These are phyloP conservation scores for Thunnus albacares DNA, from an alignment of 2,797 vertebrate genomes.

Conservation along the genomic window DNA sequence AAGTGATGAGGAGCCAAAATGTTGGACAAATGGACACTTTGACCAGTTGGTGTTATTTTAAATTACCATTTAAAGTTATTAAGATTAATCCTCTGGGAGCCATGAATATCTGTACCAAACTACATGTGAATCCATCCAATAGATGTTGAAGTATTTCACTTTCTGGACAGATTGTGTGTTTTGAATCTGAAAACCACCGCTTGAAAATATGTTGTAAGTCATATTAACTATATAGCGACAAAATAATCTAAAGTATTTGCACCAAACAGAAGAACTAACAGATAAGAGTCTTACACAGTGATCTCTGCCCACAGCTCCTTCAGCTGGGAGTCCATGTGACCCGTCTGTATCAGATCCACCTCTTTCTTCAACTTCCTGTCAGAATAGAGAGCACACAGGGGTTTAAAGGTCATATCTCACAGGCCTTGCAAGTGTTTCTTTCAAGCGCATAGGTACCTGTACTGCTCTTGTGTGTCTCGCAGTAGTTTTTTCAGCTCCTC, in stretches of 20 bases:
- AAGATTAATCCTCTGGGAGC: too few relatives aligned
- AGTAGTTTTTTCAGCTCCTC: constrained; percentile 97
- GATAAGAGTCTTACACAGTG: constrained; percentile 85
- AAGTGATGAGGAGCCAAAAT: neutral
- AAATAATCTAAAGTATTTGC: neutral
- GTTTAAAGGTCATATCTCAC: neutral
- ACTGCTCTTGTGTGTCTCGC: constrained; percentile 97
- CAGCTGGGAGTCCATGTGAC: constrained; percentile 96
- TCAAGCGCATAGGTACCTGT: constrained; percentile 86
- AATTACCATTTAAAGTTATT: too few relatives aligned
- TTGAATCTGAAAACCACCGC: too few relatives aligned
- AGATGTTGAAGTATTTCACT: neutral
- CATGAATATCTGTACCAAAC: neutral
- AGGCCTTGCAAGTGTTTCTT: neutral
- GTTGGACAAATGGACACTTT: neutral
- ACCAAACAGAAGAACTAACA: constrained; percentile 7
- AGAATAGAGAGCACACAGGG: constrained; percentile 14
- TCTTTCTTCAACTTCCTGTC: constrained; percentile 96
- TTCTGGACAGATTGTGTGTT: neutral
- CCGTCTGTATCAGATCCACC: constrained; percentile 94
- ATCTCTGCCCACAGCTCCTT: constrained; percentile 96
- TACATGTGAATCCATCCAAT: neutral
- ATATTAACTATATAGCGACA: neutral
- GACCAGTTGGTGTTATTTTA: neutral
- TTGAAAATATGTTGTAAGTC: neutral